Conservation (phyloP, 2,113 vertebrate genomes). For the Saguinus midas region DNA sequence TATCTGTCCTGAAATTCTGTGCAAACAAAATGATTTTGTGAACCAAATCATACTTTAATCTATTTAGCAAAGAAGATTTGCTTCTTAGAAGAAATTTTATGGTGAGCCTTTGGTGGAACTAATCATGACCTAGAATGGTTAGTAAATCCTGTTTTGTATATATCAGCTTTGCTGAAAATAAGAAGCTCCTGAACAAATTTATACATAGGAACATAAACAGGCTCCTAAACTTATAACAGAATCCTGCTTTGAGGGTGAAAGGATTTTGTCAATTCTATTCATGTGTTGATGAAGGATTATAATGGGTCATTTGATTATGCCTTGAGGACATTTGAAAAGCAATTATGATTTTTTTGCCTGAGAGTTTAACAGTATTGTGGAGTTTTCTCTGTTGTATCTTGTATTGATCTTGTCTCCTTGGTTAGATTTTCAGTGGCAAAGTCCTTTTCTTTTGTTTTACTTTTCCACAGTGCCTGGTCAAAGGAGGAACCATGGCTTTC, state of each 20-base stretch:
- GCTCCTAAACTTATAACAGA: conserved; percentile 14
- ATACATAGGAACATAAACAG: neutral
- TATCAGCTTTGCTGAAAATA: neutral
- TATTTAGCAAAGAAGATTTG: conserved; percentile 6
- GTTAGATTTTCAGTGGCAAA: neutral
- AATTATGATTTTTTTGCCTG: neutral
- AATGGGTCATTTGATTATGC: neutral
- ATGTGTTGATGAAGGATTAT: neutral
- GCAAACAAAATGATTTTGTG: conserved; percentile 14
- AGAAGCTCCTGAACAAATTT: conserved; percentile 38
- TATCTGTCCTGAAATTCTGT: conserved; percentile 27
- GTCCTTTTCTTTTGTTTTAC: neutral
- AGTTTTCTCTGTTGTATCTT: neutral
- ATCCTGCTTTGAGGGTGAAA: conserved; percentile 1
- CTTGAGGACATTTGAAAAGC: neutral
- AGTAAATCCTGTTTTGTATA: neutral
- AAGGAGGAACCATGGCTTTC: neutral
- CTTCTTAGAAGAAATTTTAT: conserved; percentile 31
- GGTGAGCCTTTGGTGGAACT: conserved; percentile 5
- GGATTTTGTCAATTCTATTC: neutral
- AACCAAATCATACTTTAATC: conserved; percentile 22
- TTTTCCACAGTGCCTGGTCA: neutral
- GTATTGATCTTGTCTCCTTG: neutral
- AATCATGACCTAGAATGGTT: neutral
- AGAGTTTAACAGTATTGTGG: neutral